Conservation (phyloP, 2,888 invertebrate genomes). For the Agonum fuliginosum region DNA sequence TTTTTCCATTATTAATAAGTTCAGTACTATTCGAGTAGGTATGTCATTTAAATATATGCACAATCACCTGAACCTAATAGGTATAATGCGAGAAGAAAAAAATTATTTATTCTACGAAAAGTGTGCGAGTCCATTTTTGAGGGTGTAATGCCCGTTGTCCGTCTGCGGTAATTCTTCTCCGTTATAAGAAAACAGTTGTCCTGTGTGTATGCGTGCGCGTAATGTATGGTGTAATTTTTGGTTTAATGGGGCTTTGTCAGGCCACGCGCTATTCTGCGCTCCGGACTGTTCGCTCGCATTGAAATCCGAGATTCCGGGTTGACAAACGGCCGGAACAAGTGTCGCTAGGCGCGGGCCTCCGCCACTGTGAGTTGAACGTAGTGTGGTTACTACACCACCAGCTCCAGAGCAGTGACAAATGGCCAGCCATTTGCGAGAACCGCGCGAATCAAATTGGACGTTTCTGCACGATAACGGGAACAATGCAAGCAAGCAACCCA, state of each 20-base stretch:
- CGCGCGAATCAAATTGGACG: slow-evolving; percentile 58
- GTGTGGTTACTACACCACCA: not conserved
- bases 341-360: slow-evolving; percentile 33
- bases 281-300: slow-evolving; percentile 40
- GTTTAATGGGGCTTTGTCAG: slow-evolving; percentile 52
- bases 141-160: not conserved
- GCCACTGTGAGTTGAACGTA: not conserved
- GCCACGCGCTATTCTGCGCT: not conserved
- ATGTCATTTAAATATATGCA: too few relatives aligned
- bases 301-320: slow-evolving; percentile 57
- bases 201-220: not conserved
- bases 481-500: slow-evolving; percentile 32
- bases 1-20: too few relatives aligned
- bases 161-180: not conserved
- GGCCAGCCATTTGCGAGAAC: slow-evolving; percentile 53
- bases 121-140: not conserved
- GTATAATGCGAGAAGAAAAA: too few relatives aligned
- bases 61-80: too few relatives aligned
- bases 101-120: too few relatives aligned
- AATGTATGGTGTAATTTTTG: slow-evolving; percentile 56
- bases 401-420: slow-evolving; percentile 49
- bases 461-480: slow-evolving; percentile 55
- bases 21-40: too few relatives aligned
- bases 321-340: slow-evolving; percentile 59
- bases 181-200: not conserved